Percentiles rank a stretch among this genome's conserved stretches.
Evolutionary conservation across 2,797 vertebrate species (phyloP).

Genomic region (Rhabdomys pumilio): DNA sequence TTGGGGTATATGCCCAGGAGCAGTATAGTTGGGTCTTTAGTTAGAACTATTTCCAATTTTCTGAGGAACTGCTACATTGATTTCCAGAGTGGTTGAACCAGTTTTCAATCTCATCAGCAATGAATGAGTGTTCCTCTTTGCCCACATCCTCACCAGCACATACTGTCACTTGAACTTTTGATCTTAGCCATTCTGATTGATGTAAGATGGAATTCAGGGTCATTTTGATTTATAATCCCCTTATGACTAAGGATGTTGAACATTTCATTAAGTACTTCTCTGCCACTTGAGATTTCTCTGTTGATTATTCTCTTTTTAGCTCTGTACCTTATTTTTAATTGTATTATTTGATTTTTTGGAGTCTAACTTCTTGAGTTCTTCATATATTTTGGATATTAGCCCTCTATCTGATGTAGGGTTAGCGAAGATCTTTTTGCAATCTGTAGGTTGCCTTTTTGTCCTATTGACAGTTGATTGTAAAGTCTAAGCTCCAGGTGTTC

Average conservation of each 20-base stretch:
- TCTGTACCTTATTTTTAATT: not conserved
- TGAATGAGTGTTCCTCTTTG: not conserved
- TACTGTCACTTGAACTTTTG: not conserved
- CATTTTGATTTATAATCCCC: not conserved
- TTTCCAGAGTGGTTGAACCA: too few relatives aligned
- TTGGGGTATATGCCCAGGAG: not conserved
- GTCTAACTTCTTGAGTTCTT: not conserved
- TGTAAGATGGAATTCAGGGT: not conserved
- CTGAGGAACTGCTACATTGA: not conserved
- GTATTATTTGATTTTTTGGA: too few relatives aligned
- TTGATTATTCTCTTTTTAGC: not conserved
- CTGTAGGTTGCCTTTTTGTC: too few relatives aligned
- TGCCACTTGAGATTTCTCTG: not conserved
- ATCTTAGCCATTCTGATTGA: not conserved
- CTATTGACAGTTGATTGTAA: not conserved
- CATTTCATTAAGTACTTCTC: not conserved
- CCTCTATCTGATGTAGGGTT: too few relatives aligned
- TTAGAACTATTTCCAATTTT: not conserved
- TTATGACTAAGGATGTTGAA: not conserved
- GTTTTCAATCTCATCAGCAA: too few relatives aligned
- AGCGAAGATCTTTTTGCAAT: too few relatives aligned
- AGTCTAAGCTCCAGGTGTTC: not conserved
- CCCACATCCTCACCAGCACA: not conserved
- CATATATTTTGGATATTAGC: too few relatives aligned
- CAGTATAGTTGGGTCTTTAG: not conserved